Evolutionary conservation across 37 sponge, comb jelly and placozoan genomes (phyloP).

Genomic region (Bolinopsis microptera): DNA sequence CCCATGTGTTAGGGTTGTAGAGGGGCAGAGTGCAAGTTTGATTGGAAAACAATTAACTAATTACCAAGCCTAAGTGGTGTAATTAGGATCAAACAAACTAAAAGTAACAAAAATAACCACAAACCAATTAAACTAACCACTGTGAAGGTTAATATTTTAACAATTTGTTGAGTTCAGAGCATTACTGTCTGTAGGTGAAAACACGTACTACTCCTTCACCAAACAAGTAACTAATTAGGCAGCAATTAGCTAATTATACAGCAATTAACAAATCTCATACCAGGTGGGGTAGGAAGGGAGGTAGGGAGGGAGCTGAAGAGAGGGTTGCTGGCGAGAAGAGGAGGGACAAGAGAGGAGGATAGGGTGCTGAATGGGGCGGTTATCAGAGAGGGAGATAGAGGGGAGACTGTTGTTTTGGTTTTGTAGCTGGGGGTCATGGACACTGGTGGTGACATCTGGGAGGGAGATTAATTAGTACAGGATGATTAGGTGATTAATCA

Average conservation of each 20-base stretch:
- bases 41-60: background rate
- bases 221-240: background rate
- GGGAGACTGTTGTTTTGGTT: background rate
- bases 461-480: background rate
- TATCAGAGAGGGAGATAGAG: conserved; percentile 57
- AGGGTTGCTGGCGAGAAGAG: conserved; percentile 47
- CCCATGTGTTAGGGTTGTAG: background rate
- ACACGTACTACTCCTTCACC: background rate
- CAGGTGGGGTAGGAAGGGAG: conserved; percentile 39
- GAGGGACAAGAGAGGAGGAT: background rate
- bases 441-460: conserved; percentile 1
- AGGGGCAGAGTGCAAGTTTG: background rate
- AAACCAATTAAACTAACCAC: too few relatives aligned
- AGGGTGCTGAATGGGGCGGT: background rate
- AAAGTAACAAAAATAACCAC: background rate
- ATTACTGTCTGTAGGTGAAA: too few relatives aligned
- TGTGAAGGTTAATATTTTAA: too few relatives aligned
- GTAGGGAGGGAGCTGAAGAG: conserved; percentile 10
- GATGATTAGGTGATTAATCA: background rate
- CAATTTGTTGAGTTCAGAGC: too few relatives aligned
- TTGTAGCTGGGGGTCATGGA: background rate
- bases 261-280: background rate
- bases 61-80: background rate
- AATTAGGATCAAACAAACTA: background rate
- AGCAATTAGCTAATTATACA: background rate